Evolutionary conservation across 2,113 vertebrate species (phyloP).

Genomic region (Macrotis lagotis): DNA sequence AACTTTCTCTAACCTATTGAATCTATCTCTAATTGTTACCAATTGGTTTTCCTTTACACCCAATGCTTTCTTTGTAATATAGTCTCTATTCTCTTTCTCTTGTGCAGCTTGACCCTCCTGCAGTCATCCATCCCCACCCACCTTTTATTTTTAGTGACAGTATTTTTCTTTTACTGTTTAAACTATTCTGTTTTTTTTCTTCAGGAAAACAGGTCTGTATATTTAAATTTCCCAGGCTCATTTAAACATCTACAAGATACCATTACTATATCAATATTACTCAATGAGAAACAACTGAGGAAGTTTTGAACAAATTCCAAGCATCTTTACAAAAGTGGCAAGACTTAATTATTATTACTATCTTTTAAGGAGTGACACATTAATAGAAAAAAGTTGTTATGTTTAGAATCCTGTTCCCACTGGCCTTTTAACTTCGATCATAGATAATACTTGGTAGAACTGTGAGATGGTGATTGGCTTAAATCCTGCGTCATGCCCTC

Average conservation of each 20-base stretch:
- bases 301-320: conserved; percentile 59
- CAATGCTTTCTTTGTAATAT: conserved; percentile 60
- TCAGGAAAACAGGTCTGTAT: conserved; percentile 59
- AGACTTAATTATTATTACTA: conserved; percentile 1
- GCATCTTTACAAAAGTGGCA: conserved; percentile 35
- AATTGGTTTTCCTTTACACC: conserved; percentile 67
- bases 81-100: conserved; percentile 15
- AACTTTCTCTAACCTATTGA: conserved; percentile 62
- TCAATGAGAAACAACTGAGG: conserved; percentile 72
- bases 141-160: conserved; percentile 45
- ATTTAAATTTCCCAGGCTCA: conserved; percentile 70
- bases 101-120: conserved; percentile 2
- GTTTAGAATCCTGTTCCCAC: conserved; percentile 26
- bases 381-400: conserved; percentile 54
- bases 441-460: conserved; percentile 60
- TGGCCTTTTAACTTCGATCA: conserved; percentile 40
- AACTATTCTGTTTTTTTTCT: conserved; percentile 71
- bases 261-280: conserved; percentile 45
- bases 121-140: conserved; percentile 5
- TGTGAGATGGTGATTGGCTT: conserved; percentile 70
- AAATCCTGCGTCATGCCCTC: conserved; percentile 75
- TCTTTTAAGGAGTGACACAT: conserved; percentile 1
- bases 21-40: conserved; percentile 71
- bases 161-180: conserved; percentile 44
- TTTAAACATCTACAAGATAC: conserved; percentile 56